Conservation (phyloP, 2,797 vertebrate genomes). For the Mormyrus hasselquistii region DNA sequence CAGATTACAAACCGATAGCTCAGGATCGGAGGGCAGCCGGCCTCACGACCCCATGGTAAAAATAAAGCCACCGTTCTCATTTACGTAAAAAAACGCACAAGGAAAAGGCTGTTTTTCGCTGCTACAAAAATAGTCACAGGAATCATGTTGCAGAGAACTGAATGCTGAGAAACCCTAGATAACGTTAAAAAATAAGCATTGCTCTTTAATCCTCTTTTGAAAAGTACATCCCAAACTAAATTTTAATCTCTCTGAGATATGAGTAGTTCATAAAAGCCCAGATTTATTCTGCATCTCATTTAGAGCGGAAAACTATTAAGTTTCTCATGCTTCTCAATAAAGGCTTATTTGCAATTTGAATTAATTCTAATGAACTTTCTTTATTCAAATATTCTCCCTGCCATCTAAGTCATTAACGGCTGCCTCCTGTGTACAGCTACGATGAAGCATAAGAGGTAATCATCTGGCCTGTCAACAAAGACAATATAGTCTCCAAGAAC, state of each 20-base stretch:
- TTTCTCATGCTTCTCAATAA: conserved; percentile 42
- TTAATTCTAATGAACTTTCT: conserved; percentile 30
- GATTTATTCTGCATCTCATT: conserved; percentile 53
- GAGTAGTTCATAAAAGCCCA: conserved; percentile 11
- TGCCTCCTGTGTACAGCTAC: conserved; percentile 32
- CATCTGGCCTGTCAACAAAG: conserved; percentile 30
- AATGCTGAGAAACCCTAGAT: neutral
- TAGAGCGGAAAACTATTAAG: conserved; percentile 46
- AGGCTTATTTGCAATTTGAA: conserved; percentile 30
- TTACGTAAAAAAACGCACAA: neutral
- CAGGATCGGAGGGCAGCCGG: neutral
- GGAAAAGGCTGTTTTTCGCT: neutral
- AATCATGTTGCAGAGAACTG: neutral
- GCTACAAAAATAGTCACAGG: neutral
- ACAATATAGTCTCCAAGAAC: conserved; percentile 27
- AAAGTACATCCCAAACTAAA: conserved; percentile 16
- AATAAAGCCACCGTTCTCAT: neutral
- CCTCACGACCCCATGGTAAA: neutral
- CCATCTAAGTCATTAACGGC: conserved; percentile 35
- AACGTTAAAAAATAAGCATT: conserved; percentile 16
- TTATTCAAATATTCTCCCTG: conserved; percentile 23
- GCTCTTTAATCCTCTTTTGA: conserved; percentile 6
- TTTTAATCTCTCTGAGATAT: conserved; percentile 10
- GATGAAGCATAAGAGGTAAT: conserved; percentile 37
- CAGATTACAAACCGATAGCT: neutral